These are phyloP conservation scores for Paratrypauchen microcephalus DNA, from an alignment of 2,797 vertebrate species.

Conservation along the genomic window DNA sequence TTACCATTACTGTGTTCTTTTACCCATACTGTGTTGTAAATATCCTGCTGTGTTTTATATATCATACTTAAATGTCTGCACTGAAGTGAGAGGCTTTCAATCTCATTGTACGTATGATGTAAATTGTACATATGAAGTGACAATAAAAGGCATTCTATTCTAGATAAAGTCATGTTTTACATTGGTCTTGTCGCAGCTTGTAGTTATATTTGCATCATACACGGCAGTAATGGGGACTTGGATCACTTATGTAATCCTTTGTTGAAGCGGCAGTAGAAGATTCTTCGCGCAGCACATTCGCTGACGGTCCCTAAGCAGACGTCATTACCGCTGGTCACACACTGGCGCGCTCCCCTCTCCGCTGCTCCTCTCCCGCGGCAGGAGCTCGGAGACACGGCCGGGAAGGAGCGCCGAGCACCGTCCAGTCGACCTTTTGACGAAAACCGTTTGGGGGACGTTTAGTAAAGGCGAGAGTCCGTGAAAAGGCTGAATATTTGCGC, in stretches of 20 bases:
- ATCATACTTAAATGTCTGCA: too few species aligned
- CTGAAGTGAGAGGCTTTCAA: too few species aligned
- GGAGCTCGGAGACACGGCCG: constrained; percentile 31
- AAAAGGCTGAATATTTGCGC: constrained; percentile 15
- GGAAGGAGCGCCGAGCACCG: constrained; percentile 22
- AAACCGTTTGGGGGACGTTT: constrained; percentile 33
- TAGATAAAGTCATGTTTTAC: neutral
- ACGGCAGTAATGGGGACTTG: neutral
- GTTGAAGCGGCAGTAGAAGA: neutral
- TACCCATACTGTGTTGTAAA: too few species aligned
- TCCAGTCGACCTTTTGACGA: constrained; percentile 22
- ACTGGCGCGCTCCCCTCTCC: constrained; percentile 18
- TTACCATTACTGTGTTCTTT: too few species aligned
- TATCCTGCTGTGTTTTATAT: too few species aligned
- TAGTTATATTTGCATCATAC: neutral
- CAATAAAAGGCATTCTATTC: too few species aligned
- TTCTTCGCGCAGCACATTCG: constrained; percentile 19
- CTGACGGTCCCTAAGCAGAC: constrained; percentile 46
- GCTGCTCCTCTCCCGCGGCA: constrained; percentile 23
- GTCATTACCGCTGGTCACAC: constrained; percentile 38
- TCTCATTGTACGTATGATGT: too few species aligned
- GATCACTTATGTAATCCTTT: constrained; percentile 2
- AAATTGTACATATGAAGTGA: too few species aligned
- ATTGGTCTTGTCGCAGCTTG: neutral
- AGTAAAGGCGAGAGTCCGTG: constrained; percentile 23